Conservation (phyloP, 2,113 vertebrate species). For the Malaclemys terrapin region DNA sequence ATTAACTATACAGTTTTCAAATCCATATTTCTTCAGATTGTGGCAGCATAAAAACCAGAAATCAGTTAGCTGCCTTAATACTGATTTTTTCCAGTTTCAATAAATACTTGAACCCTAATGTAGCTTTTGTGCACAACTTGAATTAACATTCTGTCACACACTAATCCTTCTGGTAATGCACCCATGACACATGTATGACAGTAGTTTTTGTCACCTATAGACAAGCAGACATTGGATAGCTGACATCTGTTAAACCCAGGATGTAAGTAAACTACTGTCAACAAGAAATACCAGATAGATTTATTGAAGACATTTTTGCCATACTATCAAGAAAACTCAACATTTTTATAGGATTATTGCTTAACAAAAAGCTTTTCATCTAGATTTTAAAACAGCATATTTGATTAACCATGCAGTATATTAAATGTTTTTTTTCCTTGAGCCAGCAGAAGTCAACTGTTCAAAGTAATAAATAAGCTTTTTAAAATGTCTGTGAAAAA, state of each 20-base stretch:
- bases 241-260: rapidly evolving
- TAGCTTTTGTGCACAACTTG: neutral
- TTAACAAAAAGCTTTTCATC: neutral
- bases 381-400: neutral
- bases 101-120: neutral
- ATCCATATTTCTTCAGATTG: neutral
- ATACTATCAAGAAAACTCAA: neutral
- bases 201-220: neutral
- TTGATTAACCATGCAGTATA: neutral
- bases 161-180: neutral
- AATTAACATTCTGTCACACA: neutral
- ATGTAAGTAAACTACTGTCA: neutral
- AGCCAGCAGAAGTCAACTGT: neutral
- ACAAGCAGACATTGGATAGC: neutral
- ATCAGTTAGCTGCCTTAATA: neutral
- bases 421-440: neutral
- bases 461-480: neutral
- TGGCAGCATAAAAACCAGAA: neutral
- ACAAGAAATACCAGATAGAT: neutral
- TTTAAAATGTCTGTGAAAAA: slow-evolving; percentile 22
- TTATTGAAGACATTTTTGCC: neutral
- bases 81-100: neutral
- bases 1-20: neutral
- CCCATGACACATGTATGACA: neutral
- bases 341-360: neutral